phyloP scores from a whole-genome alignment of 2,888 invertebrate genomes.

The Minunthozetes semirufus region DNA sequence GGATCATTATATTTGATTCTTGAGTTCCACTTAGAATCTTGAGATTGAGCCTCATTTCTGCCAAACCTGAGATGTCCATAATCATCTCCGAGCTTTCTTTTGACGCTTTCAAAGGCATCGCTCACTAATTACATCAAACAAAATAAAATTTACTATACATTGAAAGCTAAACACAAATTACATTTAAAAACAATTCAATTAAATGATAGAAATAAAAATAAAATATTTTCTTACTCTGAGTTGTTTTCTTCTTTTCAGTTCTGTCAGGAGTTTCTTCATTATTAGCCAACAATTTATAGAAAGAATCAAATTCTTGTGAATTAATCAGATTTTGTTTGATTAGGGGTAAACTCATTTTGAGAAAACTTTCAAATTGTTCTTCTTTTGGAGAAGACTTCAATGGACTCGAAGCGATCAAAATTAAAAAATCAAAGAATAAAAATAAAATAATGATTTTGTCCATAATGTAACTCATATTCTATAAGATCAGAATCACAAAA shows the following conservation, averaged over 20 bases:
- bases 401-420: not conserved
- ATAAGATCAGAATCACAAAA: not conserved
- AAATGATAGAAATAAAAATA: not conserved
- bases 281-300: slow-evolving; percentile 8
- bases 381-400: not conserved
- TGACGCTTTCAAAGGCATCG: not conserved
- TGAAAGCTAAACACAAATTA: too few species aligned
- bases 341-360: not conserved
- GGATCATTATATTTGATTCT: slow-evolving; percentile 32
- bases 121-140: not conserved
- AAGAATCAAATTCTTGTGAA: not conserved
- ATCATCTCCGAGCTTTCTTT: slow-evolving; percentile 19
- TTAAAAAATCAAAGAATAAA: not conserved
- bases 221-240: not conserved
- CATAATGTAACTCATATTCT: not conserved
- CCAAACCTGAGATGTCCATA: slow-evolving; percentile 33
- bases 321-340: not conserved
- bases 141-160: not conserved
- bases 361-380: not conserved
- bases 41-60: not conserved
- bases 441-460: not conserved
- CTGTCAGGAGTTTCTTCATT: not conserved
- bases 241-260: not conserved
- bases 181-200: not conserved
- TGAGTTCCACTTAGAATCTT: not conserved